These are phyloP conservation scores for Chrysemys picta DNA, from an alignment of 2,113 vertebrate genomes.

Conservation along the genomic window DNA sequence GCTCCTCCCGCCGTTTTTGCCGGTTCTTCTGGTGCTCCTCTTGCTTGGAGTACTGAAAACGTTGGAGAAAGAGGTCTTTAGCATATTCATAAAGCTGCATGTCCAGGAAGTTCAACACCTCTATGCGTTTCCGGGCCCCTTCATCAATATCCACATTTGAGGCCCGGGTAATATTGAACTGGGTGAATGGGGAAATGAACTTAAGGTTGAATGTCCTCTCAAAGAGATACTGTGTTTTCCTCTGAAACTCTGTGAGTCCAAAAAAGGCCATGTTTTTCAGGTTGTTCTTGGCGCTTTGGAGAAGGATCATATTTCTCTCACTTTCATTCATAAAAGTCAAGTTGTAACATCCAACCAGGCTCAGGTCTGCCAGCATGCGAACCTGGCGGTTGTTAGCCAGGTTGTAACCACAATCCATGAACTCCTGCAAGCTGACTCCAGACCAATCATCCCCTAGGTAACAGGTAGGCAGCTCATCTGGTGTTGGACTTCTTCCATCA, in stretches of 20 bases:
- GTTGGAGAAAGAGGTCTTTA: conserved; percentile 95
- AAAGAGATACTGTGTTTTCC: conserved; percentile 98
- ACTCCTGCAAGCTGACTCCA: conserved; percentile 91
- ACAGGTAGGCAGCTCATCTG: conserved; percentile 94
- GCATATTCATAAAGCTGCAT: conserved; percentile 95
- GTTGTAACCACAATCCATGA: conserved; percentile 95
- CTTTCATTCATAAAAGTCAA: conserved; percentile 96
- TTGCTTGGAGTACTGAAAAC: conserved; percentile 93
- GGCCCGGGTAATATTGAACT: conserved; percentile 95
- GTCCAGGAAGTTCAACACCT: conserved; percentile 93
- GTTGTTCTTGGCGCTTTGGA: conserved; percentile 96
- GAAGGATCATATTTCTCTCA: conserved; percentile 88
- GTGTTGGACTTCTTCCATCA: conserved; percentile 94
- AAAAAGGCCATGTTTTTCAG: conserved; percentile 99
- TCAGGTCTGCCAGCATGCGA: conserved; percentile 97
- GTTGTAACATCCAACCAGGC: conserved; percentile 98
- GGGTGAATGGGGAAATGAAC: conserved; percentile 96
- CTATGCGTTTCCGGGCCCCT: conserved; percentile 86
- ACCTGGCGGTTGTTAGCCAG: conserved; percentile 97
- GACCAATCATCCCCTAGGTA: conserved; percentile 97
- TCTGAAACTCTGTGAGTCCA: conserved; percentile 96
- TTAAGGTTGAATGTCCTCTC: conserved; percentile 97
- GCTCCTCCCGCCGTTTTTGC: conserved; percentile 87
- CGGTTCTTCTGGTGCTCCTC: conserved; percentile 89
- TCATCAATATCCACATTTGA: conserved; percentile 94